Conservation (phyloP, 2,797 vertebrate species). For the Prionace glauca region DNA sequence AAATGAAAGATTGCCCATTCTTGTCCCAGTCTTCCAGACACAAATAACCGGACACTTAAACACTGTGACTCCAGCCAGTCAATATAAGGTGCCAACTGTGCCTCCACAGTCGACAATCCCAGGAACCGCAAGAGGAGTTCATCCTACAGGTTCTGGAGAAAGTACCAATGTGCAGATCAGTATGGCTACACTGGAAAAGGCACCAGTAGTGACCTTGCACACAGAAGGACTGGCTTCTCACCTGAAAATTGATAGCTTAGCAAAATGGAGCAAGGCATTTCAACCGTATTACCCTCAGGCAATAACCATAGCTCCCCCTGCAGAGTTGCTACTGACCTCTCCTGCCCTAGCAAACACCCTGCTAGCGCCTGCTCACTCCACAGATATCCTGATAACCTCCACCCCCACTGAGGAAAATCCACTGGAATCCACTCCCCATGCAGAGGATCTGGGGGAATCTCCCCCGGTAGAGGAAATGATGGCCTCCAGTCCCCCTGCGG, state of each 20-base stretch:
- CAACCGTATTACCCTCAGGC: neutral
- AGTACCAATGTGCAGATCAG: neutral
- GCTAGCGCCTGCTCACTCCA: too few species aligned
- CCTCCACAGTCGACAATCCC: neutral
- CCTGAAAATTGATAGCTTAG: neutral
- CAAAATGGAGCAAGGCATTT: neutral
- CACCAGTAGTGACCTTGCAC: neutral
- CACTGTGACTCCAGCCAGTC: neutral
- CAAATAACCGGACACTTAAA: neutral
- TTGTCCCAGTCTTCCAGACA: neutral
- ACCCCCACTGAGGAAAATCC: too few species aligned
- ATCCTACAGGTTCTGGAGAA: neutral
- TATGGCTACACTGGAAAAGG: too few species aligned
- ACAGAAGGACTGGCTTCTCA: neutral
- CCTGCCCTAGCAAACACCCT: too few species aligned
- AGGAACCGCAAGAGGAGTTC: neutral
- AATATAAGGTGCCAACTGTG: neutral
- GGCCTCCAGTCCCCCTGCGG: neutral
- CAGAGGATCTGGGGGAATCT: too few species aligned
- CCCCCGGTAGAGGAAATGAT: too few species aligned
- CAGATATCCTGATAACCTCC: too few species aligned
- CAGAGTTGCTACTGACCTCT: too few species aligned
- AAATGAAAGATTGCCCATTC: neutral
- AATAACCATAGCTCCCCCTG: neutral
- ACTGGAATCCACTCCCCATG: too few species aligned